A percentile compares a stretch with the other conserved stretches of the same genome.
Evolutionary conservation across 37 sponge, comb jelly and placozoan genomes (phyloP).

Genomic region (Corticium candelabrum): DNA sequence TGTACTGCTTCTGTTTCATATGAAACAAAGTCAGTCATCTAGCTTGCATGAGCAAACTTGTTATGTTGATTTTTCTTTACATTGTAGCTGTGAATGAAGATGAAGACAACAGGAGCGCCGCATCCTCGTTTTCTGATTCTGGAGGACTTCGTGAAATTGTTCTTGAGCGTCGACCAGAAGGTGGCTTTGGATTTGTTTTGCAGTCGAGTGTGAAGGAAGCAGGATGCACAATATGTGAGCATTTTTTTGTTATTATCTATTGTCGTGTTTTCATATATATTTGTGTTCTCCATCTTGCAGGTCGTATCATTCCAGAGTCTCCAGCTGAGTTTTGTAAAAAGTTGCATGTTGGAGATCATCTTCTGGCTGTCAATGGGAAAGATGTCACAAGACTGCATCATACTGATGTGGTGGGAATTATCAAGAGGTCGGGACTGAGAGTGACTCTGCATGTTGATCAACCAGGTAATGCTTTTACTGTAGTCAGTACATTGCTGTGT

Average conservation of each 20-base stretch:
- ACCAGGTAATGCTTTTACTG: neutral
- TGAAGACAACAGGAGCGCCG: too few species aligned
- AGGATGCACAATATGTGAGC: slow-evolving; percentile 7
- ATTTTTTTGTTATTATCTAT: neutral
- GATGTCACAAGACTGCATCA: slow-evolving; percentile 84
- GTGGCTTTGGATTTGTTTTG: slow-evolving; percentile 86
- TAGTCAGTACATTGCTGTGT: neutral
- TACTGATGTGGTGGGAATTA: slow-evolving; percentile 47
- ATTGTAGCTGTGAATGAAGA: too few species aligned
- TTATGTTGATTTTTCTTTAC: too few species aligned
- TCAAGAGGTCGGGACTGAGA: slow-evolving; percentile 65
- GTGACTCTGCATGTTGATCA: slow-evolving; percentile 26
- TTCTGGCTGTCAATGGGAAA: slow-evolving; percentile 73
- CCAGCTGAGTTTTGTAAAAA: slow-evolving; percentile 72
- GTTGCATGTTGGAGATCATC: slow-evolving; percentile 64
- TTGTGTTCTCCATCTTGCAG: slow-evolving; percentile 22
- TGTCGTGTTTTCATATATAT: neutral
- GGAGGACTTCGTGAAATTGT: neutral
- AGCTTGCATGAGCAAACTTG: too few species aligned
- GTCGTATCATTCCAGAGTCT: slow-evolving; percentile 72
- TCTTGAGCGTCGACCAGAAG: slow-evolving; percentile 19
- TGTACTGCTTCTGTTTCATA: too few species aligned
- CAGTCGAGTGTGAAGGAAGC: slow-evolving; percentile 54
- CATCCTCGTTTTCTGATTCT: neutral
- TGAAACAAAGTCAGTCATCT: too few species aligned